A percentile compares a stretch with the other conserved stretches of the same genome.
Conservation (phyloP, 2,888 invertebrate genomes). For the Stenolophus ochropezus region DNA sequence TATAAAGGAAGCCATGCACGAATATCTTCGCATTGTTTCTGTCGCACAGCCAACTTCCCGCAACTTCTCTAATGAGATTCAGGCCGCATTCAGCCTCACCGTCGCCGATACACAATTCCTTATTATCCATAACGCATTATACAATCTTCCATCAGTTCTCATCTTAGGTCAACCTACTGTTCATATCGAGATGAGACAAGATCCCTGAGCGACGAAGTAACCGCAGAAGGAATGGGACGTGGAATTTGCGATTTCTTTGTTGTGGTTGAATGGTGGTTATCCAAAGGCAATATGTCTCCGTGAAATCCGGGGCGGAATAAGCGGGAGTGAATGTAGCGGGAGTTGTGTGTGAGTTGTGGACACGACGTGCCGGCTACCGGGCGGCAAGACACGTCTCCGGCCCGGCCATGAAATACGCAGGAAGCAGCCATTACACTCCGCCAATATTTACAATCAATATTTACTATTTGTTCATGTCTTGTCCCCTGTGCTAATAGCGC, state of each 20-base stretch:
- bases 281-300: not conserved
- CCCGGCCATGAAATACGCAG: slow-evolving; percentile 54
- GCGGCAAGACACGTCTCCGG: not conserved
- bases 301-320: not conserved
- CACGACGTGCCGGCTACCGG: not conserved
- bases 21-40: slow-evolving; percentile 53
- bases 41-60: not conserved
- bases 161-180: too few species aligned
- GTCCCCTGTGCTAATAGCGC: slow-evolving; percentile 69
- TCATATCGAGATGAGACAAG: too few species aligned
- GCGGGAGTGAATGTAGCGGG: not conserved
- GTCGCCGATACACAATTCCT: not conserved
- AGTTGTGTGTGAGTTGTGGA: not conserved
- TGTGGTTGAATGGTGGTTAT: not conserved
- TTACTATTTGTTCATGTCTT: slow-evolving; percentile 71
- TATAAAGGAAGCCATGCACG: slow-evolving; percentile 58
- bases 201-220: too few species aligned
- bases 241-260: too few species aligned
- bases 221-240: too few species aligned
- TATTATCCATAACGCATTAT: not conserved
- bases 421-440: slow-evolving; percentile 65
- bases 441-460: slow-evolving; percentile 71
- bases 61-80: not conserved
- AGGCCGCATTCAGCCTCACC: not conserved
- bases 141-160: too few species aligned